phyloP scores from a whole-genome alignment of 23 tunicate species.

The Ciona savignyi region DNA sequence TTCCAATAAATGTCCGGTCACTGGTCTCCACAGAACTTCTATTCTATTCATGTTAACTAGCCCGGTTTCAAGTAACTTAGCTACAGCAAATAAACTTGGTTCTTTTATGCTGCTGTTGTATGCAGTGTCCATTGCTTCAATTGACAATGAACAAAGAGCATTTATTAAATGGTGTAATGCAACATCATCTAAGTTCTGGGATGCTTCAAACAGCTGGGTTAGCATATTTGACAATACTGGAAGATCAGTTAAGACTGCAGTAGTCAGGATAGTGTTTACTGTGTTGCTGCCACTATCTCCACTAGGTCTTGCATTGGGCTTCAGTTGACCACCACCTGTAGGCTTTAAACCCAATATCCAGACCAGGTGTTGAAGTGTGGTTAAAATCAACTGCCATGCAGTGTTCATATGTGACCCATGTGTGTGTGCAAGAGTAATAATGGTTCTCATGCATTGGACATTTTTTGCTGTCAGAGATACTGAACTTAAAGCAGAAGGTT shows the following conservation, averaged over 20 bases:
- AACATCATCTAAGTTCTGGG: conserved; percentile 89
- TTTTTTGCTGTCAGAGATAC: conserved; percentile 85
- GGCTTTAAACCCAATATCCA: conserved; percentile 97
- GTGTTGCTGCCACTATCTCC: conserved; percentile 30
- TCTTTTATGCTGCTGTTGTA: conserved; percentile 59
- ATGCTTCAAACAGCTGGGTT: conserved; percentile 65
- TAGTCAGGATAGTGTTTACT: conserved; percentile 61
- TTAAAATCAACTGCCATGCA: conserved; percentile 80
- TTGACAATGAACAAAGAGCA: conserved; percentile 82
- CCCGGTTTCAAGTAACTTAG: conserved; percentile 88
- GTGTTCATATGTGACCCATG: conserved; percentile 85
- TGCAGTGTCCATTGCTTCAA: conserved; percentile 95
- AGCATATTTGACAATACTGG: conserved; percentile 74
- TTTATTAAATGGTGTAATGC: conserved; percentile 91
- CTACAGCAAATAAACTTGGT: conserved; percentile 94
- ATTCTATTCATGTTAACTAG: conserved; percentile 85
- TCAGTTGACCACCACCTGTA: conserved; percentile 46
- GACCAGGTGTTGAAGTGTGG: conserved; percentile 86
- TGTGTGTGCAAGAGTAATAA: conserved; percentile 59
- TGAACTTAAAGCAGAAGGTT: conserved; percentile 18
- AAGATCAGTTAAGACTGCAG: conserved; percentile 79
- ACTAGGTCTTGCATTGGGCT: conserved; percentile 45
- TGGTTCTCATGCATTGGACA: conserved; percentile 82
- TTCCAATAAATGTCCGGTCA: conserved; percentile 95
- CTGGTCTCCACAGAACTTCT: conserved; percentile 93